Evolutionary conservation across 2,113 vertebrate species (phyloP), one percentile per base, ranked within the genome.

Genomic region (Rhinichthys klamathensis): DNA sequence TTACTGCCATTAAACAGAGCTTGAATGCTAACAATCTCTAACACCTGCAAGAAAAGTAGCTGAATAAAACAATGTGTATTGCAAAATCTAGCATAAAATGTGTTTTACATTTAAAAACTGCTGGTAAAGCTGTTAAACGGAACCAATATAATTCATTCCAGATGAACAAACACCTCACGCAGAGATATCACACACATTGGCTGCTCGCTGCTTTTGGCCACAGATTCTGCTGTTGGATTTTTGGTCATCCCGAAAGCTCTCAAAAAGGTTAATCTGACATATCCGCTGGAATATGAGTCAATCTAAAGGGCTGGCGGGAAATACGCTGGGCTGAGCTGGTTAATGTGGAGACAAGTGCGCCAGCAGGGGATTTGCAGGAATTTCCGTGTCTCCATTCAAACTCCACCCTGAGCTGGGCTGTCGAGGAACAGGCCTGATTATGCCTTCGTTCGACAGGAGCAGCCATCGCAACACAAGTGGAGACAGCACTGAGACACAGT

Each of bases 61-160:
- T 49, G 41, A 74, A 27, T 56, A 54, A 82, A 27, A 58, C 41
- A 80, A 84, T 12, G 65, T n/a, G 10, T 61, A 67, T 46, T 58
- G 21, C 63, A 46, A 54, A 83, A 82, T 79, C 79, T 56, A 9
- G n/a, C 85, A 56, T 87, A 89, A 90, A 89, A 83, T 72, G 72
- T 77, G 80, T 89, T 82, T 51, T 74, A 84, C 72, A 86, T 91
- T 92, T 91, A 88, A 86, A 90, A 90, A 80, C 77, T 84, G 87
- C 91, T 88, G 67, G 38, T 70, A 70, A 84, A 87, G 89, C 83
- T 83, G 78, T 90, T 91, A 90, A 82, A 85, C 89, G 92, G 90
- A 91, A 82, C 88, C 86, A 90, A 92, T 93, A 93, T 93, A 91
- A 93, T 91, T 94, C 92, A 89, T 89, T 89, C 88, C 90, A 87